Evolutionary conservation across 2,797 vertebrate species (phyloP).

Genomic region (Peromyscus aztecus): DNA sequence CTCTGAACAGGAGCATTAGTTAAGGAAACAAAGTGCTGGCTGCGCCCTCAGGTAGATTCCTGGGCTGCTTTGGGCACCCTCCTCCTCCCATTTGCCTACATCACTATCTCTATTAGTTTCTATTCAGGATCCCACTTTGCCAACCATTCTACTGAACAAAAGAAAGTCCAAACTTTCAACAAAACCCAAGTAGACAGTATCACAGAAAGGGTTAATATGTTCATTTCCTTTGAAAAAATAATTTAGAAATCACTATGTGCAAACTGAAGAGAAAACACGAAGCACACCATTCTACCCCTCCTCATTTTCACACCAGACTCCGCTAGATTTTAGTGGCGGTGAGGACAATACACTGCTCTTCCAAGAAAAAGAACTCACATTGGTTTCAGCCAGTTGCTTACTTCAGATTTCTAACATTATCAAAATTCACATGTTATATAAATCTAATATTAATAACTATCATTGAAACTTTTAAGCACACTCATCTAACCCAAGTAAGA

Average conservation of each 20-base stretch:
- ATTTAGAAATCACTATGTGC: not conserved
- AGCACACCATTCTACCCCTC: not conserved
- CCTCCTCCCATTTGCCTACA: not conserved
- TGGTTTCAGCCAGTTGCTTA: not conserved
- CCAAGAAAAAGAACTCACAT: not conserved
- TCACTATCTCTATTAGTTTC: conserved; percentile 12
- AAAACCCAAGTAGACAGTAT: conserved; percentile 10
- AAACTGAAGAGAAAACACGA: conserved; percentile 45
- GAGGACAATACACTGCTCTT: not conserved
- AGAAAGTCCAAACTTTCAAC: not conserved
- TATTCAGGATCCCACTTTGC: not conserved
- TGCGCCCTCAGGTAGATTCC: not conserved
- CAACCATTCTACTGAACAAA: not conserved
- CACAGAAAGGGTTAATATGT: not conserved
- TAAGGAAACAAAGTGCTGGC: not conserved
- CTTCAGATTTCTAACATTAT: conserved; percentile 14
- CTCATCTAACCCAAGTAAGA: conserved; percentile 58
- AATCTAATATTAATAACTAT: conserved; percentile 32
- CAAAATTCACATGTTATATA: not conserved
- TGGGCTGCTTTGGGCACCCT: not conserved
- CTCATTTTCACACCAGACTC: not conserved
- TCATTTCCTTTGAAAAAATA: conserved; percentile 20
- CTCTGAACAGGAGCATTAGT: not conserved
- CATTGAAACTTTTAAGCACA: conserved; percentile 59
- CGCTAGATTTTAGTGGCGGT: not conserved